Evolutionary conservation across 1,140 invertebrate genomes (phyloP), one percentile per base, ranked within the genome.

Genomic region (Caerostris darwini): DNA sequence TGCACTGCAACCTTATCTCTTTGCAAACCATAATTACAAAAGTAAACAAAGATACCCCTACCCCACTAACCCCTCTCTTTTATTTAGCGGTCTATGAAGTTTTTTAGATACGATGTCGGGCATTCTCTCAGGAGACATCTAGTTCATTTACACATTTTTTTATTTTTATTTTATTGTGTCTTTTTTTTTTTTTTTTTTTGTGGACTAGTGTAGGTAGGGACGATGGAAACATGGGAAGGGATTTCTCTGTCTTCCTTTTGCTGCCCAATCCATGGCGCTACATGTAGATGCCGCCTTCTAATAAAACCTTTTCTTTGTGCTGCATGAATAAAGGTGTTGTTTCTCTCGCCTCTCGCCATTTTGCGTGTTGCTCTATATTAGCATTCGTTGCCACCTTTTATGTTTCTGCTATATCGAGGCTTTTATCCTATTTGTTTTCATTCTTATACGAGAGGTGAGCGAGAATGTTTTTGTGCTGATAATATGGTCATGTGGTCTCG

Each of bases 131-230:
- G 58, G 86, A 17, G 86, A 64, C 86, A 64, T 88, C 86, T 17
- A 61, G 86, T 88, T 88, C 86, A 88, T 88, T 88, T 88, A 88
- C 58, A 64, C 58, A 88, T 12, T 50, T 61, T n/a, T 64, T 87
- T 87, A 53, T 50, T 64, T 57, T 87, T 19, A 50, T 87, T 87
- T 14, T 17, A 14, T 3, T 57, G 54, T 83, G n/a, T 83, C n/a
- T 14, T 82, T n/a, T 34, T 34, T 2, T 34, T 34, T 34, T 34
- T 34, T 34, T 34, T 57, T 83, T 83, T 7, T 7, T 3, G 81
- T 6, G 54, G n/a, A 19, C 56, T 53, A 85, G 56, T 53, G 56
- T 2, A 85, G 69, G 69, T 71, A 71, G 50, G 19, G 50, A 7
- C 34, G 50, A 34, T 2, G 19, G 69, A 34, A 34, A 2, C 34